Evolutionary conservation across 2,888 invertebrate species (phyloP).

Genomic region (Leptopterna dolabrata): DNA sequence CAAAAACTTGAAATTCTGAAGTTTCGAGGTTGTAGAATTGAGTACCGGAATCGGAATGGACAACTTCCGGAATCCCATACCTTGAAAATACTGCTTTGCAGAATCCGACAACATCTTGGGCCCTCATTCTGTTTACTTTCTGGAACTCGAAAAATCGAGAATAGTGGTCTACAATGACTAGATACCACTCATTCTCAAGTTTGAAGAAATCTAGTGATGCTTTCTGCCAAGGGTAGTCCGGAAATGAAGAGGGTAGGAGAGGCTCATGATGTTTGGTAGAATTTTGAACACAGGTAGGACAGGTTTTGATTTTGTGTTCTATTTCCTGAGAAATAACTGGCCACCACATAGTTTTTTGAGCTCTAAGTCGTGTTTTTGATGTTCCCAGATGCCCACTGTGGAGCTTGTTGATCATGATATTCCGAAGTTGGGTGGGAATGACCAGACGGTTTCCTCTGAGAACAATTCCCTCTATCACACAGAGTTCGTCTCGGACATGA

Average conservation of each 20-base stretch:
- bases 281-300: slow-evolving; percentile 36
- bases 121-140: slow-evolving; percentile 20
- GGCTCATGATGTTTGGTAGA: slow-evolving; percentile 43
- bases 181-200: slow-evolving; percentile 14
- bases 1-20: slow-evolving; percentile 20
- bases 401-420: slow-evolving; percentile 23
- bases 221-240: slow-evolving; percentile 49
- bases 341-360: slow-evolving; percentile 49
- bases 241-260: slow-evolving; percentile 27
- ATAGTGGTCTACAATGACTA: slow-evolving; percentile 28
- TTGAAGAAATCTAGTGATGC: slow-evolving; percentile 36
- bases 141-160: slow-evolving; percentile 45
- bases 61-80: slow-evolving; percentile 16
- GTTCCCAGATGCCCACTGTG: slow-evolving; percentile 41
- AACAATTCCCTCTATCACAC: not conserved
- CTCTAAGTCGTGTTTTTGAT: slow-evolving; percentile 19
- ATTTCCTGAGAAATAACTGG: slow-evolving; percentile 46
- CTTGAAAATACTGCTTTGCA: not conserved
- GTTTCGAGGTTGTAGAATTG: slow-evolving; percentile 22
- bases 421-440: not conserved
- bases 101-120: slow-evolving; percentile 10
- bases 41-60: not conserved
- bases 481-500: slow-evolving; percentile 5
- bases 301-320: slow-evolving; percentile 18
- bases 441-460: not conserved